Evolutionary conservation across 2,113 vertebrate species (phyloP).

Genomic region (Lepus timidus): DNA sequence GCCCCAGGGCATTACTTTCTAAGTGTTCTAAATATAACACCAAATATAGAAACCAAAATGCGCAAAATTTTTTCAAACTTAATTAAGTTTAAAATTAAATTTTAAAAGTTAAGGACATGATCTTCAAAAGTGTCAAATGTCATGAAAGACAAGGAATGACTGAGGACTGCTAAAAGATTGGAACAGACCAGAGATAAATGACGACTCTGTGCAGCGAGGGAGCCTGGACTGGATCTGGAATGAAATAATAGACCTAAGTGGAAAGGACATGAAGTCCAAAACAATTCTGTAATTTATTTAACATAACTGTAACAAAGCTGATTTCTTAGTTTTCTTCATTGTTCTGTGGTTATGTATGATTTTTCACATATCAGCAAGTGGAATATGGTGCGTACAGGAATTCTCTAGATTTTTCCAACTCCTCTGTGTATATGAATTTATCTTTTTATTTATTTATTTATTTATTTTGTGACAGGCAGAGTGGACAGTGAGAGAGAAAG

Average conservation of each 20-base stretch:
- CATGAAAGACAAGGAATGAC: not conserved
- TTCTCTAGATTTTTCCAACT: not conserved
- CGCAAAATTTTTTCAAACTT: not conserved
- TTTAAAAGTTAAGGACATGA: not conserved
- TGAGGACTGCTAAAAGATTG: not conserved
- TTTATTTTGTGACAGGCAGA: no score
- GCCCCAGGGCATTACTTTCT: not conserved
- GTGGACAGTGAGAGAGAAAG: no score
- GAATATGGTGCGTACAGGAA: not conserved
- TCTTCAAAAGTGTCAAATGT: not conserved
- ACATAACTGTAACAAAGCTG: not conserved
- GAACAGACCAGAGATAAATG: not conserved
- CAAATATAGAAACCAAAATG: not conserved
- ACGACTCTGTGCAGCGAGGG: not conserved
- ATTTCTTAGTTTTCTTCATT: not conserved
- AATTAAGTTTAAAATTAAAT: not conserved
- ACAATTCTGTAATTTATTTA: not conserved
- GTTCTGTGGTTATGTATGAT: not conserved
- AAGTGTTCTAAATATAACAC: not conserved
- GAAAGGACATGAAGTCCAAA: not conserved
- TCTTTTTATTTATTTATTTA: not conserved
- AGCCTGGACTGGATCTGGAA: not conserved
- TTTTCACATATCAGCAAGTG: not conserved
- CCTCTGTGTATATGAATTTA: not conserved
- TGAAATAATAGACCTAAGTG: not conserved